Percentiles rank a stretch among this genome's conserved stretches.
These are phyloP conservation scores for Drosophila planitibia DNA, from an alignment of 2,888 invertebrate species.

Conservation along the genomic window DNA sequence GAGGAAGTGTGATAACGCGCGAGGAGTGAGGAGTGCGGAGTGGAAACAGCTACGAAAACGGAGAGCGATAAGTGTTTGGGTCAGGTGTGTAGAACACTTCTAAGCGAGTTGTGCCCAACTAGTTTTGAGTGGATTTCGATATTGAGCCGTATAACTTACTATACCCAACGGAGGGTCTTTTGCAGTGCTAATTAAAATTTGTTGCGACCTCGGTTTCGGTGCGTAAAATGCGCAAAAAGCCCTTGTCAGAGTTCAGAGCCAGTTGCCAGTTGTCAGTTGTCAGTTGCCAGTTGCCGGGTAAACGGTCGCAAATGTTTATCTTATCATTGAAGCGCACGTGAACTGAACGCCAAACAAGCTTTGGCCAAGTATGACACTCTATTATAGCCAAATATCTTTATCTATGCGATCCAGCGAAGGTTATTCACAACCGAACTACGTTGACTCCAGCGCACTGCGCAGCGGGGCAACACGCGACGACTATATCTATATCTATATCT, in stretches of 20 bases:
- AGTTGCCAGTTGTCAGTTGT: not conserved
- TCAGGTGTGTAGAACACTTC: conserved; percentile 18
- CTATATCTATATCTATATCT: conserved; percentile 8
- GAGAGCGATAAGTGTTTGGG: conserved; percentile 17
- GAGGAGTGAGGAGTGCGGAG: not conserved
- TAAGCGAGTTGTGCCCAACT: not conserved
- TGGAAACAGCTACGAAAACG: conserved; percentile 12
- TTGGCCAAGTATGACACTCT: conserved; percentile 33
- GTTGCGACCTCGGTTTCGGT: conserved; percentile 27
- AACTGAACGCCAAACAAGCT: conserved; percentile 59
- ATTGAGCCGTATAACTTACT: not conserved
- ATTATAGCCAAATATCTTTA: conserved; percentile 37
- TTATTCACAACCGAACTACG: conserved; percentile 34
- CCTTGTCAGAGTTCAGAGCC: conserved; percentile 69
- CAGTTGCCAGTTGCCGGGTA: conserved; percentile 20
- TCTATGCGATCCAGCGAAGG: conserved; percentile 45
- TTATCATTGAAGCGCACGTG: conserved; percentile 75
- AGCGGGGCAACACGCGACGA: conserved; percentile 25
- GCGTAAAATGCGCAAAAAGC: conserved; percentile 51
- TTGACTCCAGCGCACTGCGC: conserved; percentile 33
- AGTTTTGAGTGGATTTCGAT: not conserved
- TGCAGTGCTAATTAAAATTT: not conserved
- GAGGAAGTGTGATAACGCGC: not conserved
- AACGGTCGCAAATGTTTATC: conserved; percentile 46
- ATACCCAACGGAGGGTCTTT: not conserved